Base-by-base conservation (phyloP, 2,113 vertebrate species). In the Cavia porcellus region DNA sequence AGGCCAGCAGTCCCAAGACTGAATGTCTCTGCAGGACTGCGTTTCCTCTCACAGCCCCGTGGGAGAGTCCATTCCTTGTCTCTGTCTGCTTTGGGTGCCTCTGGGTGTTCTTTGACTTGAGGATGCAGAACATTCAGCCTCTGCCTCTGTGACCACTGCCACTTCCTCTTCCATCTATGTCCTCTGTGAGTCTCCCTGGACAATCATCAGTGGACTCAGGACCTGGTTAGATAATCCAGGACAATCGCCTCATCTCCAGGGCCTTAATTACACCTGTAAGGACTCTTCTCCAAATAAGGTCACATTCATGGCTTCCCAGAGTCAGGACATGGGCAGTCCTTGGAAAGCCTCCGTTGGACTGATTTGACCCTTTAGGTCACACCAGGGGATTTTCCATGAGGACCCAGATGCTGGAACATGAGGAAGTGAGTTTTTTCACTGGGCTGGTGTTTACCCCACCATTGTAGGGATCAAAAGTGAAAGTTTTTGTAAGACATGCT, bases 211-310 rank as follows among this genome's bases (percentile, higher is more conserved):
- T 45, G 61, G 81, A 83, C n/a, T 70, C 62, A 62, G n/a, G 68
- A 28, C 38, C 70, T 7, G 52, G 28, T 17, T 32, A 11, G n/a
- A 57, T 57, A 64, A 66, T 81, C 68, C 25, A 92, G 50, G 57
- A 24, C 14, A 12, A 32, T 59, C 45, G 45, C 32, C 12, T 84
- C 77, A 25, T 68, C 19, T 64, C 52, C 45, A 93, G 45, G 59
- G 70, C 59, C 66, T 77, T 77, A 68, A 52, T 30, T 28, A 57
- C 24, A 68, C 30, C 83, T 70, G 5, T 22, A 57, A 92, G 72
- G 45, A 72, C 45, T 84, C 24, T 90, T 88, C 62, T 82, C 86
- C 74, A 42, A 62, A 77, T 79, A 90, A 93, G 61, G 74, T 62
- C 20, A 52, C 30, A 35, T 30, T 72, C 84, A 35, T 8, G 15